phyloP scores from a whole-genome alignment of 2,888 invertebrate genomes.

The Drosophila nr. perissopoda region DNA sequence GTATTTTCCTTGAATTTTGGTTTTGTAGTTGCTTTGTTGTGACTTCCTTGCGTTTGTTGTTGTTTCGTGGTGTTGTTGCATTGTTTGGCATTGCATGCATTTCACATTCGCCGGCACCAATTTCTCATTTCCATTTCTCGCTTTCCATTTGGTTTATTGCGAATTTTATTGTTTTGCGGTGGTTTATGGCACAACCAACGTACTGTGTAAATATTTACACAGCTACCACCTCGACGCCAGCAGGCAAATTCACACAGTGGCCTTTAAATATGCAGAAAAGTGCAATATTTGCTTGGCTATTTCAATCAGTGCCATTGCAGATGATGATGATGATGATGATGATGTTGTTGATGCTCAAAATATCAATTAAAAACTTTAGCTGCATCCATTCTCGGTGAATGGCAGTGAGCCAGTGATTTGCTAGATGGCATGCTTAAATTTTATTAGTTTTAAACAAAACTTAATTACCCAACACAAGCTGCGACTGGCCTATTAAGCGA shows the following conservation, averaged over 20 bases:
- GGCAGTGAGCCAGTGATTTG: conserved; percentile 5
- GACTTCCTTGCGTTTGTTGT: conserved; percentile 23
- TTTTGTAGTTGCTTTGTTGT: conserved; percentile 25
- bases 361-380: conserved; percentile 31
- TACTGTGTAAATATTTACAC: conserved; percentile 66
- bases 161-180: conserved; percentile 77
- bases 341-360: conserved; percentile 8
- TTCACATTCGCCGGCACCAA: conserved; percentile 64
- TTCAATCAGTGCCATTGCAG: conserved; percentile 56
- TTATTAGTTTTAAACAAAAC: conserved; percentile 49
- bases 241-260: conserved; percentile 22
- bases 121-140: conserved; percentile 61
- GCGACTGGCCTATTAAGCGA: conserved; percentile 60
- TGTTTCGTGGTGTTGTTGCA: conserved; percentile 25
- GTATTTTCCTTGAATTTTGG: conserved; percentile 12
- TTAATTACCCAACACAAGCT: conserved; percentile 57
- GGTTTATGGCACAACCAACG: conserved; percentile 59
- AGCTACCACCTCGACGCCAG: conserved; percentile 11
- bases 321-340: neutral
- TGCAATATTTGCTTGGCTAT: conserved; percentile 66
- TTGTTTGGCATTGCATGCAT: conserved; percentile 57
- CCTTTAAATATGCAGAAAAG: conserved; percentile 63
- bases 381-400: conserved; percentile 20
- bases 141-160: conserved; percentile 77
- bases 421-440: conserved; percentile 36